Percentiles rank a stretch among this genome's conserved stretches.
These are phyloP conservation scores for Tipula lateralis DNA, from an alignment of 2,888 invertebrate species.

Conservation along the genomic window DNA sequence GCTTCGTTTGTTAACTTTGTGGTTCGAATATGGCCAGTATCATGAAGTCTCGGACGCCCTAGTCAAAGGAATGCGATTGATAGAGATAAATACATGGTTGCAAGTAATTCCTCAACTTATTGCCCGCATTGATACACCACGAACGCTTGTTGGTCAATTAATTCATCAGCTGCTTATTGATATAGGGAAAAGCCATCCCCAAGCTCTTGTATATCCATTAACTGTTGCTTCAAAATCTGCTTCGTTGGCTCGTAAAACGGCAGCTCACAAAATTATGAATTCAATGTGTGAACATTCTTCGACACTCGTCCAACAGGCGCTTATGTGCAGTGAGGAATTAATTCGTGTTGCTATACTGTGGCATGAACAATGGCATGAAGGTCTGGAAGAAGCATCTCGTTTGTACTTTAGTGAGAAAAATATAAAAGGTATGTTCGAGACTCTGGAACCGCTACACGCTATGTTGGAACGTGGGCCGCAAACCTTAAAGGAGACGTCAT, in stretches of 20 bases:
- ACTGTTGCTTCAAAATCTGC: constrained; percentile 96
- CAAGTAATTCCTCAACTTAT: constrained; percentile 99
- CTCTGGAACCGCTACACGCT: constrained; percentile 88
- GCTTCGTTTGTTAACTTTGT: constrained; percentile 85
- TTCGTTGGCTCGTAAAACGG: constrained; percentile 74
- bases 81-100: constrained; percentile 97
- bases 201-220: constrained; percentile 94
- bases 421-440: constrained; percentile 93
- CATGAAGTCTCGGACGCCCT: constrained; percentile 91
- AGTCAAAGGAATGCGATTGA: constrained; percentile 83
- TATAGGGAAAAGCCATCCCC: constrained; percentile 96
- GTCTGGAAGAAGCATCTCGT: constrained; percentile 87
- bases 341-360: constrained; percentile 97
- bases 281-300: constrained; percentile 94
- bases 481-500: constrained; percentile 94
- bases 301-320: constrained; percentile 88
- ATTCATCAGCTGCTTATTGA: constrained; percentile 92
- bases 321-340: constrained; percentile 93
- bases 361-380: constrained; percentile 99
- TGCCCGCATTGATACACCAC: constrained; percentile 92
- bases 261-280: constrained; percentile 90
- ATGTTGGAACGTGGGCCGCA: constrained; percentile 92
- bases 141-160: constrained; percentile 79
- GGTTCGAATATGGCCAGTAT: constrained; percentile 97
- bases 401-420: constrained; percentile 96